Evolutionary conservation across 2,888 invertebrate species (phyloP).

Genomic region (Caenorhabditis drosophilae): DNA sequence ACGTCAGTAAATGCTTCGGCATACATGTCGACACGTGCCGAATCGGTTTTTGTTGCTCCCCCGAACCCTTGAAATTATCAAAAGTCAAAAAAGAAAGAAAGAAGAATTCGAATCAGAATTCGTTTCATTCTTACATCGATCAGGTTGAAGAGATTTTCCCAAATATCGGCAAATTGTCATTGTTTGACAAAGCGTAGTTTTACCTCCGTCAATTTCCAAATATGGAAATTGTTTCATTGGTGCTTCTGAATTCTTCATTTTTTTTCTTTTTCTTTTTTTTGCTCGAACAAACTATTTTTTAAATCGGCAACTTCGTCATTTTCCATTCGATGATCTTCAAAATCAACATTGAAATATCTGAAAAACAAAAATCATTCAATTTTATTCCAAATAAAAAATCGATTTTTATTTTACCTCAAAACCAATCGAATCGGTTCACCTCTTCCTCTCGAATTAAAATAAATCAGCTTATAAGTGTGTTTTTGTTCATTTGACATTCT

Average conservation of each 20-base stretch:
- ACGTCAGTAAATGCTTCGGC: conserved; percentile 34
- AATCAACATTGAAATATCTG: conserved; percentile 29
- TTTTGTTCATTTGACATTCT: conserved; percentile 24
- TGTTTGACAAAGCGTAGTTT: conserved; percentile 35
- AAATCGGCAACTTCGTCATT: conserved; percentile 16
- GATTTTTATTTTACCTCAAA: conserved; percentile 16
- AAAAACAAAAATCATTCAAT: background rate
- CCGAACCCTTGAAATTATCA: conserved; percentile 25
- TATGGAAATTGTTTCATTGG: conserved; percentile 39
- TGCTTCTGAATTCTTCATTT: conserved; percentile 18
- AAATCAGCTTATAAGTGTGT: conserved; percentile 34
- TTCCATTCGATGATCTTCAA: conserved; percentile 37
- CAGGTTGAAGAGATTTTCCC: conserved; percentile 36
- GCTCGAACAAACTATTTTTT: background rate
- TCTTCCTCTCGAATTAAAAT: conserved; percentile 27
- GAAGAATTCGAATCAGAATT: background rate
- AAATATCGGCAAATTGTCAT: conserved; percentile 38
- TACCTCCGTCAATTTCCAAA: conserved; percentile 37
- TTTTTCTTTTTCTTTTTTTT: background rate
- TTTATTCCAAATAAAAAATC: background rate
- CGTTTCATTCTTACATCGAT: conserved; percentile 11
- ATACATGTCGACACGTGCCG: conserved; percentile 40
- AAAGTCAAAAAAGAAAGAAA: background rate
- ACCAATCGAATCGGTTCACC: conserved; percentile 40
- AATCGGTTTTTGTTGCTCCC: conserved; percentile 40